Percentiles rank a stretch among this genome's conserved stretches.
These are phyloP conservation scores for Atrichornis clamosus DNA, from an alignment of 2,113 vertebrate genomes.

Conservation along the genomic window DNA sequence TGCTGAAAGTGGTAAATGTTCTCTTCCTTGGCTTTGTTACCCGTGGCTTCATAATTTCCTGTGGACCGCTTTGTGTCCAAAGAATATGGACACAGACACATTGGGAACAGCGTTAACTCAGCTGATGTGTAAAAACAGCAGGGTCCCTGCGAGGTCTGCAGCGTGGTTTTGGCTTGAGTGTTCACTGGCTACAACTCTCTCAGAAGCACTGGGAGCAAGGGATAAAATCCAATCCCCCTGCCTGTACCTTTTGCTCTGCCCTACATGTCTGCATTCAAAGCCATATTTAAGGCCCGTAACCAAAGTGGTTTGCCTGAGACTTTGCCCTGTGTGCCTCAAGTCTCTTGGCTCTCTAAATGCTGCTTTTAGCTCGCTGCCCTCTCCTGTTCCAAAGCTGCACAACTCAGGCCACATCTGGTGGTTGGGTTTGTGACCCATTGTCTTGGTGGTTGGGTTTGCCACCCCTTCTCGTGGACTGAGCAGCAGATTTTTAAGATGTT, in stretches of 20 bases:
- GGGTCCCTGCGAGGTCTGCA: background rate
- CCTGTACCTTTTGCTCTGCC: background rate
- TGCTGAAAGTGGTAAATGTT: background rate
- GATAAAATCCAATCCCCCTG: accelerated
- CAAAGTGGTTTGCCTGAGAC: background rate
- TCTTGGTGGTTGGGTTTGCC: background rate
- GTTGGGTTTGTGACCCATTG: background rate
- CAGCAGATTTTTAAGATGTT: background rate
- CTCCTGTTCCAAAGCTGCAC: background rate
- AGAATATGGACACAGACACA: accelerated
- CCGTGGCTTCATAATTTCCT: conserved; percentile 19
- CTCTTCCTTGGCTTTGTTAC: background rate
- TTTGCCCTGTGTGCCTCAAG: background rate
- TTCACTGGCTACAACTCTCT: accelerated
- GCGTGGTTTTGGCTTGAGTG: accelerated
- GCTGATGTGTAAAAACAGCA: accelerated
- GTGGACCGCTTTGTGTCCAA: background rate
- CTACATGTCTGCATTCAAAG: accelerated
- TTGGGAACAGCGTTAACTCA: accelerated
- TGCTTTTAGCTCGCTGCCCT: background rate
- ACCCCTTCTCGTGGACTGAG: accelerated
- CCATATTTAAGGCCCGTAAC: accelerated
- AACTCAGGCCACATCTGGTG: background rate
- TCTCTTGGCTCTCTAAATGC: background rate
- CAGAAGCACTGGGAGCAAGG: no score